These are phyloP conservation scores for Crematogaster levior DNA, from an alignment of 2,888 invertebrate species.

Conservation along the genomic window DNA sequence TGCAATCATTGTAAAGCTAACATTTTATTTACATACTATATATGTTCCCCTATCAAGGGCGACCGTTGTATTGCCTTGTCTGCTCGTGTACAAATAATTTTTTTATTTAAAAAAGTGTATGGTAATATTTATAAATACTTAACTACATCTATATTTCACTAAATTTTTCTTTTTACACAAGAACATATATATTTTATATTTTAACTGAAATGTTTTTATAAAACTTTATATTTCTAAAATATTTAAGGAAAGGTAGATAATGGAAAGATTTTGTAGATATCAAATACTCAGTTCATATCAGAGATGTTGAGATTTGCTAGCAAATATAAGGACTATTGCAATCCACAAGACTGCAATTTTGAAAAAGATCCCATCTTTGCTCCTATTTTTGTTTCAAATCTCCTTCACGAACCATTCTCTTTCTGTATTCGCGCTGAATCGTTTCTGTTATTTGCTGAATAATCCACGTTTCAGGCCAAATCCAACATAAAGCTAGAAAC, in stretches of 20 bases:
- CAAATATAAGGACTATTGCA: background rate
- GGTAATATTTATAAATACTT: too few relatives aligned
- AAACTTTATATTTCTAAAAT: background rate
- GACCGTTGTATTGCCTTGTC: too few relatives aligned
- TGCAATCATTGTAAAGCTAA: too few relatives aligned
- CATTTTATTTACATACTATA: too few relatives aligned
- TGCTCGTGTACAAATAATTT: too few relatives aligned
- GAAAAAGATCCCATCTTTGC: background rate
- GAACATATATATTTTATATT: background rate
- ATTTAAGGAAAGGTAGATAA: background rate
- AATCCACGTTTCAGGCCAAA: background rate
- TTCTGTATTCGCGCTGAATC: background rate
- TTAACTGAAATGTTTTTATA: background rate
- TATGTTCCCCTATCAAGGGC: too few relatives aligned
- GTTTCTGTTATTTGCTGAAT: conserved; percentile 22
- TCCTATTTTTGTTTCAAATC: conserved; percentile 26
- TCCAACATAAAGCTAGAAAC: conserved; percentile 30
- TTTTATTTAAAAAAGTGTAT: too few relatives aligned
- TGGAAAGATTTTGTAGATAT: background rate
- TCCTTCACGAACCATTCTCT: background rate
- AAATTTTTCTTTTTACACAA: background rate
- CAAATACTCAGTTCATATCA: background rate
- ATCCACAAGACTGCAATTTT: background rate
- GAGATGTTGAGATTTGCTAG: background rate
- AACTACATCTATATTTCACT: background rate